These are phyloP conservation scores for Pelagia noctiluca DNA, from an alignment of 30 jellyfish, hydroid and myxozoan genomes.

Conservation along the genomic window DNA sequence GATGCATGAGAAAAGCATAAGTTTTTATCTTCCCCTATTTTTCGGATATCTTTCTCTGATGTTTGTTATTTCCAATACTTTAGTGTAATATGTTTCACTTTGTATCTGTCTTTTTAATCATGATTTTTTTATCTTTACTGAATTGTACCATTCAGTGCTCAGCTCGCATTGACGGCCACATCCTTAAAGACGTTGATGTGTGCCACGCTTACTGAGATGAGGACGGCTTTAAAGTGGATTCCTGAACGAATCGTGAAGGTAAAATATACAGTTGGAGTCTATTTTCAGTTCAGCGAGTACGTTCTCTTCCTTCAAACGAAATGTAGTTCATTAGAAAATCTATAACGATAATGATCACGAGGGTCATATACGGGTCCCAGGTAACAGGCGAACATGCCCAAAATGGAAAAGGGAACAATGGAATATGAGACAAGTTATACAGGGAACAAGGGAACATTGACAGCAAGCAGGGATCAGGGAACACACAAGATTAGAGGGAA, in stretches of 20 bases:
- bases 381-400: neutral
- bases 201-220: conserved; percentile 55
- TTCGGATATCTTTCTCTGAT: too few relatives aligned
- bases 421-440: neutral
- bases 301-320: too few relatives aligned
- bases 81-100: neutral
- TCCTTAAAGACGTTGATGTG: conserved; percentile 49
- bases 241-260: conserved; percentile 71
- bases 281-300: too few relatives aligned
- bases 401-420: neutral
- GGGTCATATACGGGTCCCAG: neutral
- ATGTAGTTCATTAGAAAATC: neutral
- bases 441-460: too few relatives aligned
- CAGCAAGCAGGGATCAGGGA: too few relatives aligned
- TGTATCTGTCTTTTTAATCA: neutral
- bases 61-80: too few relatives aligned
- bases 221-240: conserved; percentile 57
- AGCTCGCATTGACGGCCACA: conserved; percentile 62
- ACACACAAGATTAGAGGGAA: too few relatives aligned
- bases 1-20: too few relatives aligned
- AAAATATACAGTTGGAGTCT: too few relatives aligned
- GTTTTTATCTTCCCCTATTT: too few relatives aligned
- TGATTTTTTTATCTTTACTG: neutral
- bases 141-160: conserved; percentile 60
- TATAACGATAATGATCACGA: neutral